Conservation (phyloP, 2,113 vertebrate species). For the Rallus limicola region DNA sequence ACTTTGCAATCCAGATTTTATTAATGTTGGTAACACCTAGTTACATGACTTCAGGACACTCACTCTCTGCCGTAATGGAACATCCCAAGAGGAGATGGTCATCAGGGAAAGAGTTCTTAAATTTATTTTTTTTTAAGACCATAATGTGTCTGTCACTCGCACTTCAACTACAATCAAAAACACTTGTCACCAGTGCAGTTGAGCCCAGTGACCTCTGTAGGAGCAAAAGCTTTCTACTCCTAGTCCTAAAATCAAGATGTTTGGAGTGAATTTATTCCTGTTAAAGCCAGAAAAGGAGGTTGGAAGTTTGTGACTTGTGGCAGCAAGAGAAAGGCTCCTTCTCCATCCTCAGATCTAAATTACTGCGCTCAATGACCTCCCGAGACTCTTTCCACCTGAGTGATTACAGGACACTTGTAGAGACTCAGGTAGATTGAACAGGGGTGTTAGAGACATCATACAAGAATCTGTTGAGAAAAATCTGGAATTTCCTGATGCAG, state of each 20-base stretch:
- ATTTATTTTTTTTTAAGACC: background rate
- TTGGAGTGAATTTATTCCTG: background rate
- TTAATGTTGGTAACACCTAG: background rate
- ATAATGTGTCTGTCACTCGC: background rate
- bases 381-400: rapidly evolving
- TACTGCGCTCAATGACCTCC: background rate
- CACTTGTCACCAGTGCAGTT: background rate
- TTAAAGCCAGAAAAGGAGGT: background rate
- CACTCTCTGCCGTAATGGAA: background rate
- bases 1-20: background rate
- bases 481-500: background rate
- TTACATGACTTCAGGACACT: background rate
- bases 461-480: background rate
- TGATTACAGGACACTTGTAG: background rate
- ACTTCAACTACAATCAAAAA: background rate
- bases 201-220: background rate
- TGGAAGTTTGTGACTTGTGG: background rate
- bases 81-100: background rate
- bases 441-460: background rate
- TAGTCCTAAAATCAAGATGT: background rate
- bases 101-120: background rate
- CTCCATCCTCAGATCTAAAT: background rate
- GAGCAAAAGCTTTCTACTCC: background rate
- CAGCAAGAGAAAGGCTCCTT: background rate
- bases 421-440: background rate